Percentiles rank a stretch among this genome's conserved stretches.
These are phyloP conservation scores for Cyclopterus lumpus DNA, from an alignment of 2,797 vertebrate genomes.

Conservation along the genomic window DNA sequence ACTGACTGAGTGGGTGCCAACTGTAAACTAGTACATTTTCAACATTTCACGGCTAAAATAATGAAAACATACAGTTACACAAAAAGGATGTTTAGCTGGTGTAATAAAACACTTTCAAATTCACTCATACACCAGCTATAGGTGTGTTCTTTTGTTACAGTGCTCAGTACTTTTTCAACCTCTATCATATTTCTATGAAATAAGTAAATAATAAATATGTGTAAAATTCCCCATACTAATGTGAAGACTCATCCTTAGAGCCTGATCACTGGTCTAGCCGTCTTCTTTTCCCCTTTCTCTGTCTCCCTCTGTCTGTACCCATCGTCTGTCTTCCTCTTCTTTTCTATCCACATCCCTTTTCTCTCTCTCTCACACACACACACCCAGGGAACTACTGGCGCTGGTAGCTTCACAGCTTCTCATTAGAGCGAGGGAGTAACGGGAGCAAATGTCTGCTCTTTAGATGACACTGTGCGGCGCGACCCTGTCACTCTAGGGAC, in stretches of 20 bases:
- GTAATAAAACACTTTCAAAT: not conserved
- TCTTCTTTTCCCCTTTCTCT: constrained; percentile 33
- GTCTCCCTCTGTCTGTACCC: constrained; percentile 54
- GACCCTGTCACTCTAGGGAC: constrained; percentile 64
- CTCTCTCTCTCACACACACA: constrained; percentile 4
- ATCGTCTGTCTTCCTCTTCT: constrained; percentile 29
- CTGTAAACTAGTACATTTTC: not conserved
- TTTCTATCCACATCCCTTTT: constrained; percentile 28
- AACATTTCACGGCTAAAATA: not conserved
- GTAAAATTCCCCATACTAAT: not conserved
- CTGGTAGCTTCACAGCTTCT: constrained; percentile 54
- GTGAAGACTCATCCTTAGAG: not conserved
- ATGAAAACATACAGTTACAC: not conserved
- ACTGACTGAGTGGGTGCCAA: not conserved
- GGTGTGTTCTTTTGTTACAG: constrained; percentile 1
- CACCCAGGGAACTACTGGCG: constrained; percentile 32
- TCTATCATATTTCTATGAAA: not conserved
- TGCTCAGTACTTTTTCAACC: not conserved
- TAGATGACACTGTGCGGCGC: constrained; percentile 55
- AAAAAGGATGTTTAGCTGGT: not conserved
- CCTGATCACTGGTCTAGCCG: not conserved
- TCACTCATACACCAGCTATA: not conserved
- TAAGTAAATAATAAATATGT: not conserved
- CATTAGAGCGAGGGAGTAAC: constrained; percentile 55
- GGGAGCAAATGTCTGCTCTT: constrained; percentile 66